A percentile compares a stretch with the other conserved stretches of the same genome.
Evolutionary conservation across 2,888 invertebrate genomes (phyloP).

Genomic region (Spialia ferax): DNA sequence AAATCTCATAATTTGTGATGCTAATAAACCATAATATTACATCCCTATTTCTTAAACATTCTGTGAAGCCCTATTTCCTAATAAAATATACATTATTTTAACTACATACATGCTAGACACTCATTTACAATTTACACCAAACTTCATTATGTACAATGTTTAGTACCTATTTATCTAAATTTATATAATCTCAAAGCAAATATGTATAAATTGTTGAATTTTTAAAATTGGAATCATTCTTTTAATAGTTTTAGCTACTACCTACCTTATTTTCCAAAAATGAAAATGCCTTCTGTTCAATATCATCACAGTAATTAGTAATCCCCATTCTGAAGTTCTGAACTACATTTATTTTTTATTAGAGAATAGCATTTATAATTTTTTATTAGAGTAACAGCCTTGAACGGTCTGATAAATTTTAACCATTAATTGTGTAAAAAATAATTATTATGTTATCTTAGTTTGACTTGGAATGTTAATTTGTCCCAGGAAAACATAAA

Average conservation of each 20-base stretch:
- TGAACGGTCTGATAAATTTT: slow-evolving; percentile 39
- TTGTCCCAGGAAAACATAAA: background rate
- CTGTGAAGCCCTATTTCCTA: background rate
- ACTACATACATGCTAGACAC: background rate
- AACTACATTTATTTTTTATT: too few relatives aligned
- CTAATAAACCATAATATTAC: background rate
- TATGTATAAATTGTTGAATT: too few relatives aligned
- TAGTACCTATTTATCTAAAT: too few relatives aligned
- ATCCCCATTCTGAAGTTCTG: too few relatives aligned
- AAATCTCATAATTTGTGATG: slow-evolving; percentile 35
- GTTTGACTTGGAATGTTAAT: slow-evolving; percentile 33
- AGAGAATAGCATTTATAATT: background rate
- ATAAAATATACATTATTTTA: background rate
- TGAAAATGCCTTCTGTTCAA: background rate
- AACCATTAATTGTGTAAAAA: background rate
- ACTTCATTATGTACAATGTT: background rate
- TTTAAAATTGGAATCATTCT: too few relatives aligned
- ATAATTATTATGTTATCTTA: slow-evolving; percentile 5
- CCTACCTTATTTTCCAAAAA: too few relatives aligned
- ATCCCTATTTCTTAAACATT: background rate
- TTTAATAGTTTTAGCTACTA: too few relatives aligned
- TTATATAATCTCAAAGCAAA: too few relatives aligned
- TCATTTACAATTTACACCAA: background rate
- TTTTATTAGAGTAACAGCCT: slow-evolving; percentile 45
- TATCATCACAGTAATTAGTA: background rate